These are phyloP conservation scores for Papilio dardanus DNA, from an alignment of 1,140 invertebrate species.

Conservation along the genomic window DNA sequence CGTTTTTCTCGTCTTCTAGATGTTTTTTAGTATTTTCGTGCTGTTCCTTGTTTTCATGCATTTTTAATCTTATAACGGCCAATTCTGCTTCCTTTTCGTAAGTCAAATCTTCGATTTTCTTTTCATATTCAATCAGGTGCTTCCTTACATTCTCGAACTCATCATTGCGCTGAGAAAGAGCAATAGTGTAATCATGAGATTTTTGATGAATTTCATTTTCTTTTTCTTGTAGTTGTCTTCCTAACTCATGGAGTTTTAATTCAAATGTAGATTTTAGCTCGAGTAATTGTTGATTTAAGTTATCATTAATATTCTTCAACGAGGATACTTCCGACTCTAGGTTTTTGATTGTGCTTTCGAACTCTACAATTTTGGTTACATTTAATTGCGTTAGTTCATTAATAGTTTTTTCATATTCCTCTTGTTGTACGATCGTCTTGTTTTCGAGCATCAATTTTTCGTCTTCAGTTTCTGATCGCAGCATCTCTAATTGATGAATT, in stretches of 20 bases:
- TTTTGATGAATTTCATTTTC: conserved; percentile 76
- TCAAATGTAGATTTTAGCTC: conserved; percentile 50
- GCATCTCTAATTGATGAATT: conserved; percentile 73
- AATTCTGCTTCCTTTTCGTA: conserved; percentile 82
- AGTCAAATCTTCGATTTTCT: conserved; percentile 74
- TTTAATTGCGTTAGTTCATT: conserved; percentile 56
- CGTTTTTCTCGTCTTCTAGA: conserved; percentile 62
- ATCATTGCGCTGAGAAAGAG: conserved; percentile 67
- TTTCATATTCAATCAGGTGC: conserved; percentile 75
- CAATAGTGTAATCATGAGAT: conserved; percentile 64
- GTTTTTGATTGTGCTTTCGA: conserved; percentile 52
- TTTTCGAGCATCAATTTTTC: conserved; percentile 76
- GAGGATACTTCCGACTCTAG: conserved; percentile 60
- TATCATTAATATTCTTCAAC: conserved; percentile 58
- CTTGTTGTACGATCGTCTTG: conserved; percentile 72
- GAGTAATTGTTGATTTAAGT: conserved; percentile 52
- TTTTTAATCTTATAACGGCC: conserved; percentile 73
- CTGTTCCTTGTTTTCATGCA: conserved; percentile 68
- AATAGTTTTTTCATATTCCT: conserved; percentile 73
- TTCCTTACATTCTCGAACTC: conserved; percentile 76
- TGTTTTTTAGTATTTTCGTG: conserved; percentile 62
- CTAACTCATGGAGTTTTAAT: conserved; percentile 57
- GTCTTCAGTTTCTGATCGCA: conserved; percentile 74
- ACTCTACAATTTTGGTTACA: conserved; percentile 49
- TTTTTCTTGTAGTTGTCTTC: conserved; percentile 65